Base-by-base conservation (phyloP, 2,113 vertebrate genomes). In the Callaeas wilsoni region DNA sequence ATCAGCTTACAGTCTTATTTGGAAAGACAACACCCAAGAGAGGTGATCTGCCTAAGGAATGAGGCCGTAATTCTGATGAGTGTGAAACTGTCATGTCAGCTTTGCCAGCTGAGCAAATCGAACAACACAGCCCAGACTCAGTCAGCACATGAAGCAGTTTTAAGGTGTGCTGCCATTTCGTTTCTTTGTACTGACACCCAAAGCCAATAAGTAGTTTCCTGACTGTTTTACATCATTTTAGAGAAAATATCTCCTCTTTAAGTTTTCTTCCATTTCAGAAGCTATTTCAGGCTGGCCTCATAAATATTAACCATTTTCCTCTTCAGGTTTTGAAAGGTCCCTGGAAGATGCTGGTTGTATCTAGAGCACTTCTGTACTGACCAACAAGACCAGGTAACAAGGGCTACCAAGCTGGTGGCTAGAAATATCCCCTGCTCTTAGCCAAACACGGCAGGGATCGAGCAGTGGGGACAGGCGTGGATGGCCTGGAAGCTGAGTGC, bases 21-120 rank as follows among this genome's bases (percentile, higher is more conserved):
- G 50, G 67, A 90, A 80, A 88, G 62, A 68, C 67, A 95, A 90
- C 49, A 69, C 82, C 19, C 87, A 76, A 52, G 85, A 93, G 57
- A 77, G 18, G 37, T 37, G 46, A 56, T 90, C 67, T 96, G 82
- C 74, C 78, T 79, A 65, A 96, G 75, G 63, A 95, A 90, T 91
- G 90, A 76, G n/a, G 22, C 22, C 41, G 41, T 93, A 76, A 90
- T 91, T 85, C 94, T 93, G 82, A 90, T 20, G 46, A 88, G 22
- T 83, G n/a, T 91, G 87, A 79, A 91, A 68, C 83, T 95, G 90
- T 95, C 87, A 78, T 27, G 82, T 95, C 78, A 93, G 53, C 62
- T 97, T 92, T 94, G 85, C 74, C 75, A 94, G 70, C 7, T 91
- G 94, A 95, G 41, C 75, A 91, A 84, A 90, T 79, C 3, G 5